A percentile compares a stretch with the other conserved stretches of the same genome.
Evolutionary conservation across 2,797 vertebrate genomes (phyloP).

Genomic region (Luscinia luscinia): DNA sequence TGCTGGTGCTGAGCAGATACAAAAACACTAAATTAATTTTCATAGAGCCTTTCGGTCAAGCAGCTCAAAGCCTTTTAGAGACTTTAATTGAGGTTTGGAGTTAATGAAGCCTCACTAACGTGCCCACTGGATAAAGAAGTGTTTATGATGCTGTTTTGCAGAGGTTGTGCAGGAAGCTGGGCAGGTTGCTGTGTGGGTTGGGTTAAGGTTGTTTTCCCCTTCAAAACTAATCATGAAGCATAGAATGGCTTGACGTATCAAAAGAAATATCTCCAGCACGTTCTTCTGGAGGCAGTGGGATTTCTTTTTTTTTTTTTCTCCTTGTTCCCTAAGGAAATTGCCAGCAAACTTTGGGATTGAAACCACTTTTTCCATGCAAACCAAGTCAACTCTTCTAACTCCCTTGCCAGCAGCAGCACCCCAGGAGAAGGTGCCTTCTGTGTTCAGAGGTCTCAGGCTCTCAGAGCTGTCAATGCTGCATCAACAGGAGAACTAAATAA

Average conservation of each 20-base stretch:
- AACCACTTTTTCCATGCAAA: background rate
- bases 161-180: background rate
- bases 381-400: background rate
- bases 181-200: background rate
- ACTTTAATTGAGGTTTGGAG: conserved; percentile 37
- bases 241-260: background rate
- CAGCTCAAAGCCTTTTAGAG: conserved; percentile 48
- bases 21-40: conserved; percentile 54
- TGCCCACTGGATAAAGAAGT: conserved; percentile 34
- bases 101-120: conserved; percentile 61
- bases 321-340: background rate
- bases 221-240: background rate
- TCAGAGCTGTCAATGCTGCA: background rate
- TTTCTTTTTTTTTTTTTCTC: too few relatives aligned
- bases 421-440: background rate
- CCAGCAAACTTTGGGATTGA: background rate
- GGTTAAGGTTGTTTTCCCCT: background rate
- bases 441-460: background rate
- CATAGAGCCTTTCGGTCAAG: conserved; percentile 31
- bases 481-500: background rate
- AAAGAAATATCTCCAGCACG: background rate
- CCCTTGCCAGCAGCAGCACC: background rate
- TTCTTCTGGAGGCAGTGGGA: background rate
- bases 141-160: conserved; percentile 23
- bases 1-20: background rate